Evolutionary conservation across 2,797 vertebrate genomes (phyloP), one percentile per base, ranked within the genome.

Genomic region (Sebastolobus alascanus): DNA sequence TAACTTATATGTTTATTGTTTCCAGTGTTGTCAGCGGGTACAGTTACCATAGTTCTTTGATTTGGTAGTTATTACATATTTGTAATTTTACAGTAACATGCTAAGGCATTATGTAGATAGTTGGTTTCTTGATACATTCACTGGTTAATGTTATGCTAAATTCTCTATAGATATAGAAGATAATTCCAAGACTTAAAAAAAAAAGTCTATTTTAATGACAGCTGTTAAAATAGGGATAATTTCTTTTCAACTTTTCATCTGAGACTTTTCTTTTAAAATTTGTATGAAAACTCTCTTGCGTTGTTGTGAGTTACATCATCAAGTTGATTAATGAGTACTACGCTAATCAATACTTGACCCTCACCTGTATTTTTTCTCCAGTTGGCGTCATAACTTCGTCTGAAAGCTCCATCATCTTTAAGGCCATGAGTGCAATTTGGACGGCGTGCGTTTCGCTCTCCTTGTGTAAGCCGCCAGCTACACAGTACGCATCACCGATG

Each of bases 321-420:
- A 22, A 8, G n/a, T 2, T 68, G 69, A 73, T 79, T 40, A 72
- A 84, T 68, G 10, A 64, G 33, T 18, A 37, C 40, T 43, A 63
- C 20, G 11, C 50, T 20, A 38, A 80, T 35, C 33, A 68, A 59
- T 65, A 56, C 59, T 82, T 84, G 66, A 76, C 79, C 82, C 93
- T 95, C 73, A 99, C 99, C 97, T 97, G 98, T 92, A 99, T 99
- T 69, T 94, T 96, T 66, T 99, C 98, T 88, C 98, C 99, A 35
- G 97, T 97, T 66, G 99, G 99, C 75, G 99, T 98, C 93, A 95
- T 96, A 82, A 99, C 98, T 81, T 98, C 97, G 22, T 97, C 95
- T 46, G 99, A 99, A 40, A 99, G 96, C 84, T 99, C 98, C 97
- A 99, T 99, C 98, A 99, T 99, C 95, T 97, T 99, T 91, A 99